phyloP scores from a whole-genome alignment of 2,888 invertebrate genomes.

The Dromius quadrimaculatus region DNA sequence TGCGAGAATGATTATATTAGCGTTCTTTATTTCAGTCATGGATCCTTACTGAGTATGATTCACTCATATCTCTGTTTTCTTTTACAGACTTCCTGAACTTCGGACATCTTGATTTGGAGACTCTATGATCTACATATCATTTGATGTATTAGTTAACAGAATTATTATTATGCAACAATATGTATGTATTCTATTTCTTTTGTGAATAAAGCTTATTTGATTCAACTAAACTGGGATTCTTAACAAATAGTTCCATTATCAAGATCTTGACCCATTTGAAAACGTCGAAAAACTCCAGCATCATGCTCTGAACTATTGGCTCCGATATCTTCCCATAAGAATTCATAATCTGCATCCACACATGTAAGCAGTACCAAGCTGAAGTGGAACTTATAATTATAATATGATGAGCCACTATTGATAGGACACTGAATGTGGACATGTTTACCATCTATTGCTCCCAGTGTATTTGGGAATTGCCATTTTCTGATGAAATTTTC shows the following conservation, averaged over 20 bases:
- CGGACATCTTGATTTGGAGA: too few relatives aligned
- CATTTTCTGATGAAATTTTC: conserved; percentile 21
- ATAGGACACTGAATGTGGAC: conserved; percentile 37
- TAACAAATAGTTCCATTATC: background rate
- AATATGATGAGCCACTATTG: conserved; percentile 40
- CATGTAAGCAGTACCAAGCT: conserved; percentile 37
- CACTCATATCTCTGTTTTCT: too few relatives aligned
- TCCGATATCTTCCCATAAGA: conserved; percentile 10
- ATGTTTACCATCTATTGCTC: conserved; percentile 51
- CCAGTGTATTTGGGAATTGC: conserved; percentile 46
- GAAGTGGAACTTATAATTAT: conserved; percentile 50
- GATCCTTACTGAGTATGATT: too few relatives aligned
- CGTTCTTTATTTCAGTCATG: too few relatives aligned
- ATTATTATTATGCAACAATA: too few relatives aligned
- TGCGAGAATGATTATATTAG: too few relatives aligned
- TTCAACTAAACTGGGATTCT: too few relatives aligned
- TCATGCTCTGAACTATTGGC: conserved; percentile 9
- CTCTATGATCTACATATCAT: too few relatives aligned
- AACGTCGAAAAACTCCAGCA: conserved; percentile 19
- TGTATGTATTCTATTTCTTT: too few relatives aligned
- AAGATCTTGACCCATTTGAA: conserved; percentile 6
- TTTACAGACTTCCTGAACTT: too few relatives aligned
- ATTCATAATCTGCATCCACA: conserved; percentile 17
- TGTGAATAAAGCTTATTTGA: too few relatives aligned
- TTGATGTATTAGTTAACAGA: too few relatives aligned